These are phyloP conservation scores for Bruchidius siliquastri DNA, from an alignment of 2,888 invertebrate genomes.

Conservation along the genomic window DNA sequence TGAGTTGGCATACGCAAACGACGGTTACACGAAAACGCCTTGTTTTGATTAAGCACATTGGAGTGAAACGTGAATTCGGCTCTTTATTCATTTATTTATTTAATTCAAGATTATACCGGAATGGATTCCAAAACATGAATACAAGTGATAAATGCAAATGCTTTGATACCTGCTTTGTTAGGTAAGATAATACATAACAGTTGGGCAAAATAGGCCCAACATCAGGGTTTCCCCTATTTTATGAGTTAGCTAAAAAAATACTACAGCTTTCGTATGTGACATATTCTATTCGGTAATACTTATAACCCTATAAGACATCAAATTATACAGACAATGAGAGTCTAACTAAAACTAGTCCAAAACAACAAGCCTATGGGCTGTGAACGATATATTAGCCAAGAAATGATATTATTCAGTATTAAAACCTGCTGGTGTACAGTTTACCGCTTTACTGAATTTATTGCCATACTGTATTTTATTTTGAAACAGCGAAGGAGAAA, in stretches of 20 bases:
- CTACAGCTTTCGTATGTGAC: too few relatives aligned
- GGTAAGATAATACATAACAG: too few relatives aligned
- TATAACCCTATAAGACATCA: too few relatives aligned
- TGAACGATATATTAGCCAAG: not conserved
- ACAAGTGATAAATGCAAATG: too few relatives aligned
- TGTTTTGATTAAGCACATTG: not conserved
- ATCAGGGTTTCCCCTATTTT: too few relatives aligned
- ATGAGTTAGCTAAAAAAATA: too few relatives aligned
- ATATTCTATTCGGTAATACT: too few relatives aligned
- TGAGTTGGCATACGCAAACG: not conserved
- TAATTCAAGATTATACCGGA: not conserved
- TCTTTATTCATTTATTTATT: not conserved
- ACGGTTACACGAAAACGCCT: not conserved
- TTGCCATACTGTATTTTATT: not conserved
- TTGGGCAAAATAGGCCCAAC: too few relatives aligned
- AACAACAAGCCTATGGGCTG: not conserved
- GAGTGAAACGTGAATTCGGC: not conserved
- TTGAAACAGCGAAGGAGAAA: not conserved
- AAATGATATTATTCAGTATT: not conserved
- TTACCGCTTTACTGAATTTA: not conserved
- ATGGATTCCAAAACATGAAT: not conserved
- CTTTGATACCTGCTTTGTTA: too few relatives aligned
- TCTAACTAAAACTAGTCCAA: not conserved
- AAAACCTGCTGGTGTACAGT: not conserved
- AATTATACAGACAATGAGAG: too few relatives aligned